A percentile compares a stretch with the other conserved stretches of the same genome.
Evolutionary conservation across 2,888 invertebrate genomes (phyloP).

Genomic region (Tuta absoluta): DNA sequence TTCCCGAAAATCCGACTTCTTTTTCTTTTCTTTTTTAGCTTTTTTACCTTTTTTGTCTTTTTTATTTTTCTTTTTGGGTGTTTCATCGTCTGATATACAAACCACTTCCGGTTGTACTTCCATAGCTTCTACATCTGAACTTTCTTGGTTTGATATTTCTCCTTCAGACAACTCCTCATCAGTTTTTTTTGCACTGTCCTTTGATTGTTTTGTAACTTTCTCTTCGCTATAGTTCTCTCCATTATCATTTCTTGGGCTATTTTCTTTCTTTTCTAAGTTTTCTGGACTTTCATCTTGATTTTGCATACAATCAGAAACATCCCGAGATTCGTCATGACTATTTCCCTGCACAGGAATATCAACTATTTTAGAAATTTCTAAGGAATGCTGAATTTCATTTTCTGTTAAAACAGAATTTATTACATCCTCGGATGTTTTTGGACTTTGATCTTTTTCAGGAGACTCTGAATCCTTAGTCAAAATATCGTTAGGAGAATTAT

Average conservation of each 20-base stretch:
- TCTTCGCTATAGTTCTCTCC: background rate
- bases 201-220: background rate
- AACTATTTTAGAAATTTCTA: constrained; percentile 33
- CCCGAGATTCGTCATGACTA: constrained; percentile 10
- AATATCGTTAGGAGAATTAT: background rate
- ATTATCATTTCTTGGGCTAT: background rate
- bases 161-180: constrained; percentile 61
- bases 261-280: background rate
- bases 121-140: constrained; percentile 62
- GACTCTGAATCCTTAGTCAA: background rate
- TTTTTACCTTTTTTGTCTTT: constrained; percentile 68
- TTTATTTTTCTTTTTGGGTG: constrained; percentile 42
- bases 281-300: background rate
- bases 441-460: constrained; percentile 9
- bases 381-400: constrained; percentile 33
- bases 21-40: constrained; percentile 71
- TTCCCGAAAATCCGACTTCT: constrained; percentile 66
- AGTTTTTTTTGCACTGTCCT: constrained; percentile 23
- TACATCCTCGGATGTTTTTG: constrained; percentile 5
- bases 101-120: constrained; percentile 73
- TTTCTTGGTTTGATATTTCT: constrained; percentile 59
- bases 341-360: constrained; percentile 35
- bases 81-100: constrained; percentile 75
- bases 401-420: constrained; percentile 23
- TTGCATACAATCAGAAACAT: background rate